These are phyloP conservation scores for Varecia variegata DNA, from an alignment of 2,797 vertebrate species.

Conservation along the genomic window DNA sequence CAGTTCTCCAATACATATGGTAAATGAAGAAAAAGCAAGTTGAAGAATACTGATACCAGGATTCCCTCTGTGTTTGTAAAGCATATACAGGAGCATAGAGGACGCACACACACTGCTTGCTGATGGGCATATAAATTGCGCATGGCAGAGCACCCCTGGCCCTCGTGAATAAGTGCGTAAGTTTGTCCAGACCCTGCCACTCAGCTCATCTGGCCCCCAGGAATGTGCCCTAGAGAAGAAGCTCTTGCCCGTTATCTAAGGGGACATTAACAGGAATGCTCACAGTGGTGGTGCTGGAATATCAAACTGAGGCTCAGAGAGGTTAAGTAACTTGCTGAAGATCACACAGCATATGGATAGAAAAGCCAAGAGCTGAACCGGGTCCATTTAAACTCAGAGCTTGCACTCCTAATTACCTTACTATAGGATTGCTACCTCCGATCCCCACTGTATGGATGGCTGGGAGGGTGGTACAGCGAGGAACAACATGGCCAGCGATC, in stretches of 20 bases:
- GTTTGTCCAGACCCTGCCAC: neutral
- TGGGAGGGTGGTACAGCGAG: neutral
- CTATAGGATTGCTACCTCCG: neutral
- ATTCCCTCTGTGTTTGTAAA: neutral
- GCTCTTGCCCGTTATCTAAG: neutral
- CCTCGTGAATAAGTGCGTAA: neutral
- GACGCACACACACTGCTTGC: neutral
- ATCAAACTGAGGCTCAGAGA: neutral
- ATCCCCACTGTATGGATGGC: neutral
- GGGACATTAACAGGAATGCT: neutral
- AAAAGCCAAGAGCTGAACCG: neutral
- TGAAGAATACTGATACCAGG: neutral
- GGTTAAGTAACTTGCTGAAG: neutral
- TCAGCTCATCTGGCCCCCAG: neutral
- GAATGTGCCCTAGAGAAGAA: neutral
- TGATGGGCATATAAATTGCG: neutral
- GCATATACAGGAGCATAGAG: neutral
- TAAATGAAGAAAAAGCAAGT: rapidly evolving
- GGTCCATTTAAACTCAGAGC: neutral
- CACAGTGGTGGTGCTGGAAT: neutral
- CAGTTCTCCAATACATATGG: neutral
- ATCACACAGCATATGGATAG: neutral
- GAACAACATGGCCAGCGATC: neutral
- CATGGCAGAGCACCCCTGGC: neutral
- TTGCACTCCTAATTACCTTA: neutral